These are phyloP conservation scores for Poecilus cupreus DNA, from an alignment of 2,888 invertebrate genomes.

Conservation along the genomic window DNA sequence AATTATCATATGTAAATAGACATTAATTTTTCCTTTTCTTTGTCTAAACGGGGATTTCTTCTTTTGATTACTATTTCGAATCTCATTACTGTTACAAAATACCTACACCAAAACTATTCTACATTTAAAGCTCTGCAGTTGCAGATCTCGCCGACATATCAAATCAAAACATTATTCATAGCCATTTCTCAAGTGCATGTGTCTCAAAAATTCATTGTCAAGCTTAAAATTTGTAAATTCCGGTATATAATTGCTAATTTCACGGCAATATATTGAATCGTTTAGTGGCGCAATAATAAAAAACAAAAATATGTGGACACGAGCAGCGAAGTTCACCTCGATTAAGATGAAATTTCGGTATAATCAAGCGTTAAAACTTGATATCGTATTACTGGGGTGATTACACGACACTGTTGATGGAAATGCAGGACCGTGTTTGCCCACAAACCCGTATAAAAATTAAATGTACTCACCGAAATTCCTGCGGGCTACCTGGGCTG, in stretches of 20 bases:
- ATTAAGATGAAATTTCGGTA: constrained; percentile 29
- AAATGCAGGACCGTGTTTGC: not conserved
- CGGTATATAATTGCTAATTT: constrained; percentile 14
- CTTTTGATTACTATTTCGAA: not conserved
- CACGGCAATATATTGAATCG: constrained; percentile 4
- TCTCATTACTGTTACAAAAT: constrained; percentile 7
- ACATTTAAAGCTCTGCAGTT: not conserved
- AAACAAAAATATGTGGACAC: constrained; percentile 15
- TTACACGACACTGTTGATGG: constrained; percentile 17
- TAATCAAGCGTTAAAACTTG: constrained; percentile 41
- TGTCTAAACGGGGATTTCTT: not conserved
- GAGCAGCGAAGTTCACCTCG: not conserved
- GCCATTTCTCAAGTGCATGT: constrained; percentile 17
- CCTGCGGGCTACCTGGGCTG: too few species aligned
- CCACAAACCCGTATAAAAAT: not conserved
- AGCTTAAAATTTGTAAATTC: constrained; percentile 7
- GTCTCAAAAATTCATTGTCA: not conserved
- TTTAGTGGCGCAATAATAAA: not conserved
- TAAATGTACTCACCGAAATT: not conserved
- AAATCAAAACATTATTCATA: not conserved
- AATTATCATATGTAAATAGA: constrained; percentile 29
- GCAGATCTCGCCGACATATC: not conserved
- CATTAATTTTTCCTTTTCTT: constrained; percentile 3
- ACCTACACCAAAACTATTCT: not conserved
- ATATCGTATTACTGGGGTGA: constrained; percentile 22